Evolutionary conservation across 1,140 invertebrate species (phyloP).

Genomic region (Macrobrachium rosenbergii): DNA sequence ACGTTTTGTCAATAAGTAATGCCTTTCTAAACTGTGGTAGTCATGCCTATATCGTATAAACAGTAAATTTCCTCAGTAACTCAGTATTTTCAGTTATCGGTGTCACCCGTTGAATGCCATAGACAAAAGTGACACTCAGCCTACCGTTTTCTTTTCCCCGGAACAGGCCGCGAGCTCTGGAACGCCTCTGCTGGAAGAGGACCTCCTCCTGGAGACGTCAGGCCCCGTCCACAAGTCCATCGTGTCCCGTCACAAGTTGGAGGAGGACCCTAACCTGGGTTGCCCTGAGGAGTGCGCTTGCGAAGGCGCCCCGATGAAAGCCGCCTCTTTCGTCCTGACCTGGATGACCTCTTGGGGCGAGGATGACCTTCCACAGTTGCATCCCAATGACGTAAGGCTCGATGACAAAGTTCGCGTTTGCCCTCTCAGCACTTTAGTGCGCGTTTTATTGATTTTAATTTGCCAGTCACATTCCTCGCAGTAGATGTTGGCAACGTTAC

Average conservation of each 20-base stretch:
- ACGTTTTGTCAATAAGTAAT: too few relatives aligned
- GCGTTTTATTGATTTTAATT: too few relatives aligned
- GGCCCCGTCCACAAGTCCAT: neutral
- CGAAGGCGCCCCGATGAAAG: conserved; percentile 43
- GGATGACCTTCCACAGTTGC: conserved; percentile 56
- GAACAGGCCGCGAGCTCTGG: neutral
- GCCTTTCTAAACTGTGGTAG: too few relatives aligned
- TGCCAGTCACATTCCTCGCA: too few relatives aligned
- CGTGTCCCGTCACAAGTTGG: neutral
- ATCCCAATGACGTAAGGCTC: conserved; percentile 54
- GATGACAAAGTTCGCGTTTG: too few relatives aligned
- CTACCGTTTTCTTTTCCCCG: neutral
- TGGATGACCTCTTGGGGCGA: conserved; percentile 65
- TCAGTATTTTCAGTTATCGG: neutral
- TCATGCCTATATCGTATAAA: too few relatives aligned
- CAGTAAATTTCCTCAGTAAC: neutral
- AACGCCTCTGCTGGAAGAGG: neutral
- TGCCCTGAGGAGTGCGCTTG: conserved; percentile 53
- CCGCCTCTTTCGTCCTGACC: conserved; percentile 56
- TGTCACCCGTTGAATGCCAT: neutral
- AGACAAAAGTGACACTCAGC: too few relatives aligned
- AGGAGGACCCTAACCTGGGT: neutral
- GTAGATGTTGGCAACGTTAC: too few relatives aligned
- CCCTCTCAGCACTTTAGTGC: neutral
- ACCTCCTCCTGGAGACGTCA: too few relatives aligned